These are phyloP conservation scores for Eulimnadia texana DNA, from an alignment of 1,140 invertebrate species.

Conservation along the genomic window DNA sequence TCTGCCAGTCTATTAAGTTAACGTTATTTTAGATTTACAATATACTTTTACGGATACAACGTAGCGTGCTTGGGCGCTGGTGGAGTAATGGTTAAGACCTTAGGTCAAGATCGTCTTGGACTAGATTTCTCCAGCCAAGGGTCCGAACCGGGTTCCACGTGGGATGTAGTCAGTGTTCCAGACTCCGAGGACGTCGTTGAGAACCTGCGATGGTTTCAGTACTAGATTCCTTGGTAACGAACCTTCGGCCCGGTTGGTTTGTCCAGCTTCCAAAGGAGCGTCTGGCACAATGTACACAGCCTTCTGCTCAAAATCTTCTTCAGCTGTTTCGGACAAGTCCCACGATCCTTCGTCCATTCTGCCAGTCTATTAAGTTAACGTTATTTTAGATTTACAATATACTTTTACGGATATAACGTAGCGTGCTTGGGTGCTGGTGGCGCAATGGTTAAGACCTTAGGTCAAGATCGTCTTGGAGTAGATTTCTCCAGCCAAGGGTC, in stretches of 20 bases:
- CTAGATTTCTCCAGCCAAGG: slow-evolving; percentile 73
- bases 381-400: too few relatives aligned
- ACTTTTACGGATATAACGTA: too few relatives aligned
- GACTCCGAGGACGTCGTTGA: slow-evolving; percentile 72
- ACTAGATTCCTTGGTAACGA: slow-evolving; percentile 87
- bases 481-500: slow-evolving; percentile 76
- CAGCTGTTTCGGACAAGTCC: slow-evolving; percentile 43
- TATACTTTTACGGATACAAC: too few relatives aligned
- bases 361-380: background rate
- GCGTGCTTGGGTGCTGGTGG: too few relatives aligned
- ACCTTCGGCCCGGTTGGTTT: slow-evolving; percentile 68
- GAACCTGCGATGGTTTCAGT: slow-evolving; percentile 71
- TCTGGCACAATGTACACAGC: slow-evolving; percentile 89
- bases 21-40: too few relatives aligned
- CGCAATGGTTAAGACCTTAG: too few relatives aligned
- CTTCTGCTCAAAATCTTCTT: slow-evolving; percentile 82
- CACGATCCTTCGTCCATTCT: slow-evolving; percentile 36
- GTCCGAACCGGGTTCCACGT: slow-evolving; percentile 88
- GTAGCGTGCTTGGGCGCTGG: too few relatives aligned
- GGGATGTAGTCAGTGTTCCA: slow-evolving; percentile 96
- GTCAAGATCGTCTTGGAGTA: too few relatives aligned
- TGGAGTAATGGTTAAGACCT: too few relatives aligned
- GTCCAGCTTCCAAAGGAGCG: slow-evolving; percentile 45
- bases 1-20: slow-evolving; percentile 1
- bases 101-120: too few relatives aligned